Conservation (phyloP, 2,888 invertebrate genomes). For the Odontocerum albicorne region DNA sequence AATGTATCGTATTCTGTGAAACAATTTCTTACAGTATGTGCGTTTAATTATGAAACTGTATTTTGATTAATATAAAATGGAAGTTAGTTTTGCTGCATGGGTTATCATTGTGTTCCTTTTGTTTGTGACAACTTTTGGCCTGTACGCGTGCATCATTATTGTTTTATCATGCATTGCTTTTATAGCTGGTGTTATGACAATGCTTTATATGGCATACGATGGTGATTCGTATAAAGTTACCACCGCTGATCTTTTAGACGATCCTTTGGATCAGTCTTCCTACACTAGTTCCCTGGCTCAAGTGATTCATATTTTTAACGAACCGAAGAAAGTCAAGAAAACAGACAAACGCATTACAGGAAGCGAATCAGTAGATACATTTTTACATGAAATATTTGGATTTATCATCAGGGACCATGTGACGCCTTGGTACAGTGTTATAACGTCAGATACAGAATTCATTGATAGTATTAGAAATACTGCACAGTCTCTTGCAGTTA, state of each 20-base stretch:
- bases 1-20: too few relatives aligned
- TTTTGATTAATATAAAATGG: slow-evolving; percentile 15
- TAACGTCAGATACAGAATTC: slow-evolving; percentile 75
- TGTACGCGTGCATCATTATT: slow-evolving; percentile 45
- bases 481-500: slow-evolving; percentile 70
- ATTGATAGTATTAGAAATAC: slow-evolving; percentile 67
- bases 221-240: slow-evolving; percentile 42
- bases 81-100: slow-evolving; percentile 41
- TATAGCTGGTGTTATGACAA: slow-evolving; percentile 40
- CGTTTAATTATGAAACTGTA: too few relatives aligned
- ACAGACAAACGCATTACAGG: slow-evolving; percentile 72
- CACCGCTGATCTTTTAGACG: slow-evolving; percentile 48
- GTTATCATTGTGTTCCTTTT: slow-evolving; percentile 45
- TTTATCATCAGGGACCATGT: slow-evolving; percentile 83
- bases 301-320: slow-evolving; percentile 25
- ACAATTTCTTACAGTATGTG: too few relatives aligned
- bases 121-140: slow-evolving; percentile 47
- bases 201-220: slow-evolving; percentile 47
- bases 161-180: slow-evolving; percentile 43
- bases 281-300: slow-evolving; percentile 48
- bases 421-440: slow-evolving; percentile 69
- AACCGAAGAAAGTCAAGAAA: slow-evolving; percentile 18
- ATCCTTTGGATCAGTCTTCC: slow-evolving; percentile 52
- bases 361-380: slow-evolving; percentile 83
- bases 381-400: slow-evolving; percentile 80